phyloP scores from a whole-genome alignment of 2,888 invertebrate genomes.

The Urechis unicinctus region DNA sequence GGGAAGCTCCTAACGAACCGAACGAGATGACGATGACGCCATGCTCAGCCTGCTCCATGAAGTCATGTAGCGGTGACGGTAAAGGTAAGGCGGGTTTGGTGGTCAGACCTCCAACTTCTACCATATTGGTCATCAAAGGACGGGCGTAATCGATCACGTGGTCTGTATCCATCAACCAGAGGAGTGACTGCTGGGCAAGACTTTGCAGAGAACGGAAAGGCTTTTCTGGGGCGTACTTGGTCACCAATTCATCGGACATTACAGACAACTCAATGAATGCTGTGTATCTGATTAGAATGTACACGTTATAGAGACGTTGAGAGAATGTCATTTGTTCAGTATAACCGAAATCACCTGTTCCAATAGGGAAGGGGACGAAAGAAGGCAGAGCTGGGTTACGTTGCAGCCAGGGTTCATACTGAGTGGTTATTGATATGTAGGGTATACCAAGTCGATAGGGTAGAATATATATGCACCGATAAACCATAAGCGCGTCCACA shows the following conservation, averaged over 20 bases:
- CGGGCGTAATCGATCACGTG: constrained; percentile 15
- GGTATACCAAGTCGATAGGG: constrained; percentile 13
- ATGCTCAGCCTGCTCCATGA: not conserved
- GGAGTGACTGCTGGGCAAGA: constrained; percentile 3
- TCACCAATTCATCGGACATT: constrained; percentile 8
- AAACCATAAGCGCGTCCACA: constrained; percentile 9
- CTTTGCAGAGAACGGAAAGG: constrained; percentile 1
- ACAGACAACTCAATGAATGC: constrained; percentile 5
- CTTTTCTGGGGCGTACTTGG: constrained; percentile 10
- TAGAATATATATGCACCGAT: constrained; percentile 9
- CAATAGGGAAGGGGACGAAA: constrained; percentile 10
- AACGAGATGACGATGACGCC: not conserved
- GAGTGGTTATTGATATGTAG: constrained; percentile 9
- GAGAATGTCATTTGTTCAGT: constrained; percentile 14
- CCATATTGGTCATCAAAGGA: constrained; percentile 13
- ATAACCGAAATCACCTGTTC: not conserved
- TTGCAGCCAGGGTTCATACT: constrained; percentile 16
- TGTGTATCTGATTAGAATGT: constrained; percentile 10
- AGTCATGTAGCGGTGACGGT: not conserved
- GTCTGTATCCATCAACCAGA: constrained; percentile 14
- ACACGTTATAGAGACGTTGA: constrained; percentile 11
- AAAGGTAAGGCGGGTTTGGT: constrained; percentile 8
- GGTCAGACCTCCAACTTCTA: constrained; percentile 11
- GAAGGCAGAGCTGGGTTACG: constrained; percentile 15
- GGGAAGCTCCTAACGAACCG: not conserved